Base-by-base conservation (phyloP, 37 sponge, comb jelly and placozoan species). In the Mnemiopsis leidyi region DNA sequence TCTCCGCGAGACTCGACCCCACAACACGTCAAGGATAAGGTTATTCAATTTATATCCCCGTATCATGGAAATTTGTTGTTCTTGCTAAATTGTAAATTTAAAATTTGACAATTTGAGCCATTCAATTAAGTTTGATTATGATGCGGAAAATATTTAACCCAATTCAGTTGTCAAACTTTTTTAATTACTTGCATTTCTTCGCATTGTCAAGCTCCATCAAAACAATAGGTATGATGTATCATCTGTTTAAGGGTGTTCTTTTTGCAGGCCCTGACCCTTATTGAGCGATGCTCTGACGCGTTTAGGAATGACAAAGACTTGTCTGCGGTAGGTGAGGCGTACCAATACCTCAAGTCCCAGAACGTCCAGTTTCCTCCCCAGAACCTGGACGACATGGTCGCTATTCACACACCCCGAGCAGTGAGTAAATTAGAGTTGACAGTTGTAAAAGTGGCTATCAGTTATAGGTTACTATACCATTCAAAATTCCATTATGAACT, bases 281-380 rank as follows among this genome's bases (percentile, higher is more conserved):
- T 71, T 23, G 73, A 71, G 20, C 73, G 73, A 23, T 71, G 73
- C 30, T 71, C 73, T 5, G 73, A 71, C 20, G 73, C 73, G 30
- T 71, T 71, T 71, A 26, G 3, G 25, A 71, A 18, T 18, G 73
- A 71, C 30, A 71, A 71, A 26, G 73, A 71, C 23, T 26, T 71
- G 29, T 71, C 73, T 18, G 73, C 73, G 5, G 73, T 71, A 5
- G 73, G 73, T 5, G 73, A 71, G 23, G 73, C 73, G 30, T 71
- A 71, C 73, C 73, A 71, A 24, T 71, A 71, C 30, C 73, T 71
- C 21, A 71, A 71, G 73, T 71, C 73, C 23, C 73, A 71, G 93
- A 34, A 38, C 30, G 93, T 94, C 30, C 97, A 97, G 94, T 98
- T 98, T 75, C 99, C 99, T 68, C 95, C 99, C 29, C 92, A 96